These are phyloP conservation scores for Myotis planiceps DNA, from an alignment of 2,797 vertebrate species.

Conservation along the genomic window DNA sequence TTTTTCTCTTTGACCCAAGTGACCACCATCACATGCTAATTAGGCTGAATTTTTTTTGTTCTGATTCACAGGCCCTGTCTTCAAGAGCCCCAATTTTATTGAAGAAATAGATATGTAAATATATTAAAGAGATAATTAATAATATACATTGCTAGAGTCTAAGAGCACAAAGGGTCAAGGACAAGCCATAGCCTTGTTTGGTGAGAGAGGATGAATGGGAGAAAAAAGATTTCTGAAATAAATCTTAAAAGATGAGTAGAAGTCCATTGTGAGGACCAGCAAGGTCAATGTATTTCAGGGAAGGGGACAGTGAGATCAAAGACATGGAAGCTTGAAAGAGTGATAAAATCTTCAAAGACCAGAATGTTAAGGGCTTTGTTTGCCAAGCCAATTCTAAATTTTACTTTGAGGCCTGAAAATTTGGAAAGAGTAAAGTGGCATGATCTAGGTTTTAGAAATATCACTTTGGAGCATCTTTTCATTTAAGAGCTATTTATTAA, in stretches of 20 bases:
- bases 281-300: neutral
- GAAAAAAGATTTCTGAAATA: neutral
- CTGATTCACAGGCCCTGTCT: neutral
- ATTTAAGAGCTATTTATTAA: neutral
- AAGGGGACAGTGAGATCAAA: neutral
- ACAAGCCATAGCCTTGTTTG: slow-evolving; percentile 24
- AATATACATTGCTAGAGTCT: neutral
- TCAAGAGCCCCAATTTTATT: neutral
- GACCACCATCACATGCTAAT: slow-evolving; percentile 11
- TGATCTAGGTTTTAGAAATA: neutral
- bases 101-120: slow-evolving; percentile 29
- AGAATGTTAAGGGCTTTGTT: neutral
- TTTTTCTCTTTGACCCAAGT: slow-evolving; percentile 37
- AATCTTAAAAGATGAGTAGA: neutral
- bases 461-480: neutral
- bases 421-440: neutral
- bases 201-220: neutral
- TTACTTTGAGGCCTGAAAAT: neutral
- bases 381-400: neutral
- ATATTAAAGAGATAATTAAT: slow-evolving; percentile 31
- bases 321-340: neutral
- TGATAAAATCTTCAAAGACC: neutral
- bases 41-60: neutral
- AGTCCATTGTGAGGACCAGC: neutral
- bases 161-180: neutral